Base-by-base conservation (phyloP, 1,140 invertebrate genomes). In the Sinonovacula constricta region DNA sequence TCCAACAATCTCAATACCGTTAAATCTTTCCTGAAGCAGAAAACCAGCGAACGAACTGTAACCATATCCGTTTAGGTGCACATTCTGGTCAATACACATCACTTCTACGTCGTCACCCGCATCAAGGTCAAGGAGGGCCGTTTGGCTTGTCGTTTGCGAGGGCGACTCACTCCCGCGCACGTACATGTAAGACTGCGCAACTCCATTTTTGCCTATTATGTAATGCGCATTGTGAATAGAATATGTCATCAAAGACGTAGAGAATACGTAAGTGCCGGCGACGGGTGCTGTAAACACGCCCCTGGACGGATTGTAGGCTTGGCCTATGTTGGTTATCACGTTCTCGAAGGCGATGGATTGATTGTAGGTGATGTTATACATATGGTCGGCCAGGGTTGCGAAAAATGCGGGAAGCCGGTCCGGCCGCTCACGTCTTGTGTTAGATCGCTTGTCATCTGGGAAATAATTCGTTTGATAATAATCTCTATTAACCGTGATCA, bases 211-310 rank as follows among this genome's bases (percentile, higher is more conserved):
- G 28, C 30, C 34, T 18, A 63, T 51, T 10, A 26, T 24, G 18
- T 12, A 5, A 22, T 74, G 30, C 3, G 18, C n/a, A 49, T 22
- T 28, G 34, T 3, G 4, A 24, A 59, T 28, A 22, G 24, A 39
- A 3, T 18, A 14, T 3, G 67, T 26, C 26, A 70, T 31, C 31
- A 57, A 18, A 18, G 67, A 33, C 5, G 53, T 24, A 15, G 49
- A 49, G 34, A 62, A 74, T 15, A 60, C 70, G 34, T 62, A 74
- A 2, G 31, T 49, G n/a, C 66, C 66, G 26, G 22, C n/a, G 15
- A 53, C 24, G 3, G 66, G 39, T 15, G 66, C 66, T 14, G 12
- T 49, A 18, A 68, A 68, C 14, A 24, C n/a, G 14, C 66, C 66
- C 24, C 3, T 53, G 49, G 3, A 14, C 10, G 15, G 36, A 30